Conservation (phyloP, 2,888 invertebrate species). For the Nemotelus pantherinus region DNA sequence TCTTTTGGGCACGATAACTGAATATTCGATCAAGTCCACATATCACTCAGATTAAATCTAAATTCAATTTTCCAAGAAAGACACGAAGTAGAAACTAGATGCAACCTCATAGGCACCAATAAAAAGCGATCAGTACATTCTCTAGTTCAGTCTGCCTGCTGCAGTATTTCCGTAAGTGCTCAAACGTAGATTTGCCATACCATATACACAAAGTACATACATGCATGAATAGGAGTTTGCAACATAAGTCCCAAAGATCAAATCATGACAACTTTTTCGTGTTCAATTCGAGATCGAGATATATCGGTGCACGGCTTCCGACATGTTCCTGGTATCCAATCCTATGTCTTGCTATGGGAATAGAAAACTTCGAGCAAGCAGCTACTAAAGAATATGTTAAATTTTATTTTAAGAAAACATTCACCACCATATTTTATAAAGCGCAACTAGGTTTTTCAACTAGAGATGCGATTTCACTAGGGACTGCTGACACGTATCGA, state of each 20-base stretch:
- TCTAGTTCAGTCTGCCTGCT: too few relatives aligned
- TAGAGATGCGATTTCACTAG: not conserved
- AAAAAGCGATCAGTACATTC: too few relatives aligned
- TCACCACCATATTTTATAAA: conserved; percentile 17
- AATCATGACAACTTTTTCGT: conserved; percentile 59
- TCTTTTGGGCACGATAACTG: conserved; percentile 42
- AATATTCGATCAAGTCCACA: conserved; percentile 16
- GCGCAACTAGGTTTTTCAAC: conserved; percentile 26
- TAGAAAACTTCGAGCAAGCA: not conserved
- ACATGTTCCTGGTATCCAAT: conserved; percentile 11
- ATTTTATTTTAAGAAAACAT: conserved; percentile 35
- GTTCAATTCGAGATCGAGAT: conserved; percentile 47
- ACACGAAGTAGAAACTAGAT: conserved; percentile 27
- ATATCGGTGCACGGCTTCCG: conserved; percentile 43
- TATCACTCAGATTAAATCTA: conserved; percentile 40
- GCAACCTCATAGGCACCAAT: not conserved
- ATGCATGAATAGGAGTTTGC: conserved; percentile 41
- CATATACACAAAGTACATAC: not conserved
- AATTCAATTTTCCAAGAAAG: conserved; percentile 42
- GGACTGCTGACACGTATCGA: not conserved
- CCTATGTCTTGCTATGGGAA: conserved; percentile 17
- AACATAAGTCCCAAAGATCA: conserved; percentile 57
- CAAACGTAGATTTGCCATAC: too few relatives aligned
- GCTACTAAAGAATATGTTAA: conserved; percentile 27
- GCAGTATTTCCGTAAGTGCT: too few relatives aligned